Percentiles rank a stretch among this genome's conserved stretches.
These are phyloP conservation scores for Morpho helenor DNA, from an alignment of 2,888 invertebrate genomes.

Conservation along the genomic window DNA sequence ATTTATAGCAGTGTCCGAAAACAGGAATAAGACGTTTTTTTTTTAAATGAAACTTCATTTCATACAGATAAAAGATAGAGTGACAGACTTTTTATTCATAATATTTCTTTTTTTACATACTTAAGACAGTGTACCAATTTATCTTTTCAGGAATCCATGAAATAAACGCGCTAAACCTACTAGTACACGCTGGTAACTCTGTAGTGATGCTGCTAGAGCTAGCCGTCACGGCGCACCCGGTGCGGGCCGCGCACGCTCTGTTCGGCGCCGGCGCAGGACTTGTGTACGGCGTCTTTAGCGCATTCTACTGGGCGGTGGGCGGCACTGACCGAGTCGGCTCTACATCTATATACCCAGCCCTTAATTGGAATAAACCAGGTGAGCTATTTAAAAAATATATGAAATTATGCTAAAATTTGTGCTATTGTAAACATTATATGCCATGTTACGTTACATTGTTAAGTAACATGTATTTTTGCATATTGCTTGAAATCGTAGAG, in stretches of 20 bases:
- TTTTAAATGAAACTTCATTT: too few relatives aligned
- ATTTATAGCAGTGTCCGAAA: too few relatives aligned
- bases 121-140: neutral
- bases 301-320: conserved; percentile 67
- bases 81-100: too few relatives aligned
- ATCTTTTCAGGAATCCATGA: conserved; percentile 72
- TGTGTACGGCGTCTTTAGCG: conserved; percentile 71
- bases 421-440: too few relatives aligned
- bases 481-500: too few relatives aligned
- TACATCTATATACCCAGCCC: conserved; percentile 84
- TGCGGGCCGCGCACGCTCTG: conserved; percentile 82
- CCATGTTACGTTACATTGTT: too few relatives aligned
- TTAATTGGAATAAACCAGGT: conserved; percentile 87
- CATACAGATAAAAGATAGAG: too few relatives aligned
- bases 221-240: conserved; percentile 84
- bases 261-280: conserved; percentile 81
- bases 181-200: conserved; percentile 88
- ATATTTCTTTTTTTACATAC: neutral
- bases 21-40: too few relatives aligned
- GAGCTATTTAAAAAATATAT: neutral
- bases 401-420: too few relatives aligned
- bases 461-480: too few relatives aligned
- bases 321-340: conserved; percentile 75
- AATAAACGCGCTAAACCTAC: conserved; percentile 83
- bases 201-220: conserved; percentile 86